Base-by-base conservation (phyloP, 1,140 invertebrate species). In the Aphis gossypii region DNA sequence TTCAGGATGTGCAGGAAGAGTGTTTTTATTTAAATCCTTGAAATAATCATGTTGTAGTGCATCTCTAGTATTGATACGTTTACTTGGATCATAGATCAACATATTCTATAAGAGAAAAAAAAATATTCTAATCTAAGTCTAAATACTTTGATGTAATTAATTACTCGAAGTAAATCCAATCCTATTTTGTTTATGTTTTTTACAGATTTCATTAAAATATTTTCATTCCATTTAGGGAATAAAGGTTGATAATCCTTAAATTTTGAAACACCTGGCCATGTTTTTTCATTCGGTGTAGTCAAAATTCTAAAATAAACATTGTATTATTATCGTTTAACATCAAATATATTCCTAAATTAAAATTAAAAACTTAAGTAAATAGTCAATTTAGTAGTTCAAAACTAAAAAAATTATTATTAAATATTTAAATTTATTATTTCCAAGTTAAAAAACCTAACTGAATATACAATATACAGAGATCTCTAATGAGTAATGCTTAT, bases 171-270 rank as follows among this genome's bases (percentile, higher is more conserved):
- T 8, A 99, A 95, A 95, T 98, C 97, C 9, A 98, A 94, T 11
- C 97, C 98, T 44, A 96, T 94, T 6, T 95, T 94, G 93, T 97
- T 96, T 90, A 97, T 94, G 86, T 96, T 96, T 94, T 96, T 96
- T 0, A 97, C 96, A 94, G 97, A 96, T 93, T 96, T 96, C 23
- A 95, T 95, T n/a, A 98, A 95, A 94, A 96, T 97, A 94, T 97
- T 97, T 21, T 96, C 95, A 83, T 96, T 97, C 98, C 98, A 99
- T 94, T 97, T 97, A 1, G 98, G 98, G 95, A 99, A 99, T n/a
- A 96, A 96, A 11, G 95, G 94, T 94, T 97, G 97, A 95, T 96
- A 97, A 94, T 97, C 96, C 6, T 96, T 96, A 48, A 97, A 94
- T 94, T 96, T 95, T 9, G 95, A 95, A 6, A 97, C 96, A 38